Base-by-base conservation (phyloP, 2,888 invertebrate genomes). In the Acanthoscelides obtectus region DNA sequence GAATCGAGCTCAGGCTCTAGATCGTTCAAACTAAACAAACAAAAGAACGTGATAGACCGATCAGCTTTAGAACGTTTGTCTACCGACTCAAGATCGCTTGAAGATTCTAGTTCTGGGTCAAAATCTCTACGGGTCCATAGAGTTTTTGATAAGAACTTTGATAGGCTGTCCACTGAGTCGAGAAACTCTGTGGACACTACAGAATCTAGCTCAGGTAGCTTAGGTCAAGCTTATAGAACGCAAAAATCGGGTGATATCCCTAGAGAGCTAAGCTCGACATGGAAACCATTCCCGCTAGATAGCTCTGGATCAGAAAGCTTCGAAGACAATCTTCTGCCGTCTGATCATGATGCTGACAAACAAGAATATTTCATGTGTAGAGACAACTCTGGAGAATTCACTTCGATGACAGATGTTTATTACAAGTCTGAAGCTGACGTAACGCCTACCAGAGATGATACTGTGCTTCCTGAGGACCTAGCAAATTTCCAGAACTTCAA, bases 301-400 rank as follows among this genome's bases (percentile, higher is more conserved):
- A 94, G 94, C 81, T 94, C 94, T 69, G 94, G 93, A 64, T 94
- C 94, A 75, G 94, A 94, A 2, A 95, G 94, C 82, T 89, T 94
- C 67, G 95, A 95, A 84, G 95, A 95, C 82, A 93, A 92, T 5
- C 92, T 93, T 88, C 90, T 93, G 80, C 92, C 93, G 12, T 91
- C 92, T 68, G 94, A 94, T 81, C 90, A 90, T 64, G 92, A 92
- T 75, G 72, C 80, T n/a, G 85, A 83, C 21, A 80, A 79, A 72
- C 83, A 84, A 66, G 86, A 86, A 75, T 86, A 86, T 77, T 86
- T 85, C 74, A 77, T 86, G 66, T 82, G 83, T 71, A 77, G 82
- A n/a, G 84, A 85, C 69, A 80, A 76, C 74, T 81, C 82, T 1
- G 83, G 80, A 2, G 84, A 84, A 73, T 83, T 84, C 69, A 76